phyloP scores from a whole-genome alignment of 1,140 invertebrate genomes.

The Heterodera schachtii region DNA sequence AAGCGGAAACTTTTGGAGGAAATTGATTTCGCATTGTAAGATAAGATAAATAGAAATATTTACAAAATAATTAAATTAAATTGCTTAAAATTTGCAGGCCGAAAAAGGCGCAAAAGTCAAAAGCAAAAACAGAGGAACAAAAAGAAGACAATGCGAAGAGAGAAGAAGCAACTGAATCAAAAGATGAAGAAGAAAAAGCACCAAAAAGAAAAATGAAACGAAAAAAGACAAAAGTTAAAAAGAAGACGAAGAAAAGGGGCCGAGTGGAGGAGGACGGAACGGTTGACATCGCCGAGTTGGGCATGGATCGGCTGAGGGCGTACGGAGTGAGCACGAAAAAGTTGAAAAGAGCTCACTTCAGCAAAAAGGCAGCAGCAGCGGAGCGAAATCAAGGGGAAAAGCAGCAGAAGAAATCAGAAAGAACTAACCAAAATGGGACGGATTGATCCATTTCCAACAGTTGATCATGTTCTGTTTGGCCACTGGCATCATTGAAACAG shows the following conservation, averaged over 20 bases:
- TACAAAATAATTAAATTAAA: neutral
- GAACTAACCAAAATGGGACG: too few relatives aligned
- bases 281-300: constrained; percentile 66
- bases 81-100: neutral
- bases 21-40: constrained; percentile 15
- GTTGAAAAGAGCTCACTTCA: constrained; percentile 72
- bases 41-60: neutral
- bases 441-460: too few relatives aligned
- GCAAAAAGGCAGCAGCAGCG: constrained; percentile 14
- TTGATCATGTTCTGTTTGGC: too few relatives aligned
- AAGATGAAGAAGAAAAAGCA: neutral
- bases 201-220: constrained; percentile 17
- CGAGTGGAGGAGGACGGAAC: constrained; percentile 23
- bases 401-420: neutral
- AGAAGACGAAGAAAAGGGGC: constrained; percentile 42
- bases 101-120: constrained; percentile 36
- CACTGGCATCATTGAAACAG: too few relatives aligned
- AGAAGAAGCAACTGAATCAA: constrained; percentile 19
- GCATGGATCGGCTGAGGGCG: constrained; percentile 79
- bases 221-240: constrained; percentile 42
- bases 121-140: neutral
- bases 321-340: constrained; percentile 91
- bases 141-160: constrained; percentile 16
- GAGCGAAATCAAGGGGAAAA: neutral
- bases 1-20: constrained; percentile 78